Percentiles rank a stretch among this genome's conserved stretches.
These are phyloP conservation scores for Musca domestica DNA, from an alignment of 1,140 invertebrate genomes.

Conservation along the genomic window DNA sequence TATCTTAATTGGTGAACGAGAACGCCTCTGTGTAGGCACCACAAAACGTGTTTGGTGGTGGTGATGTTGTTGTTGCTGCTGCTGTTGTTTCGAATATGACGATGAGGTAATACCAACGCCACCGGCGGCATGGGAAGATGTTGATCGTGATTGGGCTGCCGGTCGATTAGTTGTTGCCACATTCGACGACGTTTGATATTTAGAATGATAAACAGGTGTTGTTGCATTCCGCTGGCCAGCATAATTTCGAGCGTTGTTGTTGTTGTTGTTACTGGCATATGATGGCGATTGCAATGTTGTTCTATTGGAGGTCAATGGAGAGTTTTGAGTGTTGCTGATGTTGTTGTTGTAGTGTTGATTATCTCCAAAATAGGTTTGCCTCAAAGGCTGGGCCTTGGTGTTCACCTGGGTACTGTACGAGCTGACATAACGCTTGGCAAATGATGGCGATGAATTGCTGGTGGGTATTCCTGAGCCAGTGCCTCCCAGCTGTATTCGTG, in stretches of 20 bases:
- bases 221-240: not conserved
- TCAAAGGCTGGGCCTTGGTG: not conserved
- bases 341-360: not conserved
- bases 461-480: not conserved
- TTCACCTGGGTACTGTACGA: not conserved
- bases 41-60: conserved; percentile 12
- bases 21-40: conserved; percentile 36
- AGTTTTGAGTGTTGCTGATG: not conserved
- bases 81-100: not conserved
- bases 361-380: conserved; percentile 25
- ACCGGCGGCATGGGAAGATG: conserved; percentile 1
- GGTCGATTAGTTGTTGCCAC: conserved; percentile 12
- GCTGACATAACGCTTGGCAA: conserved; percentile 18
- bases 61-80: conserved; percentile 2
- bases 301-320: not conserved
- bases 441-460: conserved; percentile 1
- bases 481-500: conserved; percentile 23
- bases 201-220: not conserved
- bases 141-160: not conserved
- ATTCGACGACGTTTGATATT: conserved; percentile 2
- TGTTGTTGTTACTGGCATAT: not conserved
- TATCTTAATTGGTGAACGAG: conserved; percentile 50
- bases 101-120: not conserved
- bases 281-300: not conserved
- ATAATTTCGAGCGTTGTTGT: not conserved